Conservation (phyloP, 2,113 vertebrate species). For the Capreolus pygargus region DNA sequence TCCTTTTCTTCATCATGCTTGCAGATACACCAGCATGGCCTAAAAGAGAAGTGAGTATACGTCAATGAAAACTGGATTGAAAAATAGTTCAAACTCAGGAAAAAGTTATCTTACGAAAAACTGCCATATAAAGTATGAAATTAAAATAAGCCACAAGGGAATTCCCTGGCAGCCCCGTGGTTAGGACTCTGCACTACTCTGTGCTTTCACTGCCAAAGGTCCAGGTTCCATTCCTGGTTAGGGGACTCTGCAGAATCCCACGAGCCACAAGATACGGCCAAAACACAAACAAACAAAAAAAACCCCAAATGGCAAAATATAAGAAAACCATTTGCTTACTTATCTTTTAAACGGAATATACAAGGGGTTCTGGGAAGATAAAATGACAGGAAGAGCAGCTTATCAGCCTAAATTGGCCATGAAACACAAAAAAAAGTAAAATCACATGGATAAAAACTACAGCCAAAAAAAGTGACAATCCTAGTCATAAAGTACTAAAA, state of each 20-base stretch:
- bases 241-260: background rate
- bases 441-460: background rate
- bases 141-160: background rate
- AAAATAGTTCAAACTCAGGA: background rate
- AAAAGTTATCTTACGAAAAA: slow-evolving; percentile 22
- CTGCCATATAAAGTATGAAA: background rate
- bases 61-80: background rate
- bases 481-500: background rate
- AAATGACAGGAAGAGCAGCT: background rate
- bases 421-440: background rate
- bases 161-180: background rate
- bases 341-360: background rate
- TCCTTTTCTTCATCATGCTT: slow-evolving; percentile 99
- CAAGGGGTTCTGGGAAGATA: background rate
- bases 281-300: background rate
- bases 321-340: background rate
- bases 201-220: background rate
- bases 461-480: background rate
- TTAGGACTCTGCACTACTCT: background rate
- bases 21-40: slow-evolving; percentile 96
- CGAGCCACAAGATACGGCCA: background rate
- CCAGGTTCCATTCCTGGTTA: background rate
- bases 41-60: slow-evolving; percentile 72
- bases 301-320: background rate
- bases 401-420: background rate